Base-by-base conservation (phyloP, 2,888 invertebrate genomes). In the Leucophenga maculata region DNA sequence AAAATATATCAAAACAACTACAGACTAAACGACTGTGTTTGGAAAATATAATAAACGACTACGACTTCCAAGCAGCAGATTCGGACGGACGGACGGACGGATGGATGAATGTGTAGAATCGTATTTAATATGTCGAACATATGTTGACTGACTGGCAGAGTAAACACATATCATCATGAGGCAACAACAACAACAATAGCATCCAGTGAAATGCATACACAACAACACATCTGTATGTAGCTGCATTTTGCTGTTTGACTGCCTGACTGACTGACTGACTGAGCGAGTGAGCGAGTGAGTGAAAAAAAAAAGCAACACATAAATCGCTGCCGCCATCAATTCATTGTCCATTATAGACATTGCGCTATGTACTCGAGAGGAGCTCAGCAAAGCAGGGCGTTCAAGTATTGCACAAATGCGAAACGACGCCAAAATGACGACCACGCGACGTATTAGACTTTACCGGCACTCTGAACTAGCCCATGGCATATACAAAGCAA, bases 351-450 rank as follows among this genome's bases (percentile, higher is more conserved):
- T 65, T 60, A 65, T 50, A 39, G 39, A 39, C 39, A 39, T 39
- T 39, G 1, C 16, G 14, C 48, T 50, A 26, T 79, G 83, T 77
- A 77, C 83, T n/a, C n/a, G n/a, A 69, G 59, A 55, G 67, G 70
- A 64, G 55, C 55, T n/a, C 11, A 39, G 44, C 8, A 39, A 39
- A 39, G 11, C 1, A 11, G 39, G 1, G 39, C 39, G 8, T 8
- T 39, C 11, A 39, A 39, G 39, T 39, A 39, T 39, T 39, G 39
- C 39, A 39, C 11, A 39, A 39, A 39, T 39, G 39, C 39, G 39
- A 39, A 39, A 39, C 39, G 39, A 39, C 39, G 39, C 39, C 39
- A 39, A 39, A 39, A 11, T 39, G 39, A 39, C 39, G 39, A 39
- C 39, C 39, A 39, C 39, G 39, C 39, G 39, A 39, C 39, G 11